A percentile compares a stretch with the other conserved stretches of the same genome.
phyloP scores from a whole-genome alignment of 2,797 vertebrate species.

The Anguilla marmorata region DNA sequence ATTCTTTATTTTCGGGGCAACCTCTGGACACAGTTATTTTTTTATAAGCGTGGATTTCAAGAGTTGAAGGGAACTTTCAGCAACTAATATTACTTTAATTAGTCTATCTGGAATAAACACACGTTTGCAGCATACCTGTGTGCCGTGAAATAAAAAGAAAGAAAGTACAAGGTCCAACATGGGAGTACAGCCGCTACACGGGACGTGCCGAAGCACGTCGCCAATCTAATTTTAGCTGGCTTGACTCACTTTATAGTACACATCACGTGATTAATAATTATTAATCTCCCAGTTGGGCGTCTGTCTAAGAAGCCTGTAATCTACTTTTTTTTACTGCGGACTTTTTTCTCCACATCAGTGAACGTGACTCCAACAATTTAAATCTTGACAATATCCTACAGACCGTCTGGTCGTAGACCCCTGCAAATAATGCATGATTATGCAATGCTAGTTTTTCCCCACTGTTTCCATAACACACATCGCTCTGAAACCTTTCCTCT shows the following conservation, averaged over 20 bases:
- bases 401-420: neutral
- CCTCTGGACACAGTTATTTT: neutral
- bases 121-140: neutral
- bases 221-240: slow-evolving; percentile 33
- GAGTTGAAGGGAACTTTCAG: neutral
- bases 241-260: slow-evolving; percentile 7
- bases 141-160: too few relatives aligned
- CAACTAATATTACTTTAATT: neutral
- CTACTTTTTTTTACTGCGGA: neutral
- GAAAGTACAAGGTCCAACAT: neutral
- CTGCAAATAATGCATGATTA: neutral
- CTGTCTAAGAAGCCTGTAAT: neutral
- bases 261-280: slow-evolving; percentile 20
- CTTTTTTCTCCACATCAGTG: neutral
- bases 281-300: neutral
- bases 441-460: neutral
- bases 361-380: neutral
- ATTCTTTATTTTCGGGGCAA: neutral
- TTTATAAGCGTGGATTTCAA: neutral
- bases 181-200: neutral
- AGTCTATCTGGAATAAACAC: neutral
- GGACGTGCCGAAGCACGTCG: neutral
- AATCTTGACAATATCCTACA: neutral
- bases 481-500: neutral
- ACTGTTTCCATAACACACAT: neutral